phyloP scores from a whole-genome alignment of 2,113 vertebrate genomes.

The Hepsetus odoe region DNA sequence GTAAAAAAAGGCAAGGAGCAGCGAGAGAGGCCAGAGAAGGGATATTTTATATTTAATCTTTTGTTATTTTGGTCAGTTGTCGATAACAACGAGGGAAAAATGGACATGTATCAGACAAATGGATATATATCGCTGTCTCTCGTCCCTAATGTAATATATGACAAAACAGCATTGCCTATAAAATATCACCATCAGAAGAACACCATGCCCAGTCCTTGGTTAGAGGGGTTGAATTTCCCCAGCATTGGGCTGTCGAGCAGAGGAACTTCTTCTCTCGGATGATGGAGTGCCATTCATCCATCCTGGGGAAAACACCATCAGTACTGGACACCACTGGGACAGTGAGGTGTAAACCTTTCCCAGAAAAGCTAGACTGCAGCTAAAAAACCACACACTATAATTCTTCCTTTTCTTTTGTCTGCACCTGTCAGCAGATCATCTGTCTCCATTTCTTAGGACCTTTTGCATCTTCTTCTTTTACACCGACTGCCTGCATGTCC shows the following conservation, averaged over 20 bases:
- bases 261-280: neutral
- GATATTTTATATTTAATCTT: neutral
- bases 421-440: too few species aligned
- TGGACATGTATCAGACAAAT: neutral
- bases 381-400: too few species aligned
- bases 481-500: too few species aligned
- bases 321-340: neutral
- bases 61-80: neutral
- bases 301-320: neutral
- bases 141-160: too few species aligned
- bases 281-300: neutral
- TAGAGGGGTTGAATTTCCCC: neutral
- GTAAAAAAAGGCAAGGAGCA: neutral
- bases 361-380: too few species aligned
- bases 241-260: neutral
- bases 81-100: too few species aligned
- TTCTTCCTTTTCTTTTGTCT: too few species aligned
- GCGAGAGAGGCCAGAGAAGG: neutral
- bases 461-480: too few species aligned
- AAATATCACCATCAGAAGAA: neutral
- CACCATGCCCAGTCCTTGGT: neutral
- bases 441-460: too few species aligned
- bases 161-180: too few species aligned
- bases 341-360: too few species aligned
- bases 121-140: neutral